phyloP scores from a whole-genome alignment of 2,113 vertebrate species.

The Penelope pileata region DNA sequence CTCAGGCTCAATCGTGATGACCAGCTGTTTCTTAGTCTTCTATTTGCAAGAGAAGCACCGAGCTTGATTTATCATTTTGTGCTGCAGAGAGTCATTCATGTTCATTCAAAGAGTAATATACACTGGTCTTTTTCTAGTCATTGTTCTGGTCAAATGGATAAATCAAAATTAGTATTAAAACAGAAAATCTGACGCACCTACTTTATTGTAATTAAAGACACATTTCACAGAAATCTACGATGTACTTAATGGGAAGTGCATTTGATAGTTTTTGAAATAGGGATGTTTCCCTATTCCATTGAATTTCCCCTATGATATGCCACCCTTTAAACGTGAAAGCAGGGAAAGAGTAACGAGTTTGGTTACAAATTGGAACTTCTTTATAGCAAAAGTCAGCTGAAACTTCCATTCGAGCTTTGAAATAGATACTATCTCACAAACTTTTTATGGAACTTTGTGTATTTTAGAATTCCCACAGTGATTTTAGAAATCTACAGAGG shows the following conservation, averaged over 20 bases:
- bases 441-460: neutral
- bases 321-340: neutral
- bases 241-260: neutral
- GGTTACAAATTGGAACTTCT: neutral
- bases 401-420: neutral
- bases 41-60: neutral
- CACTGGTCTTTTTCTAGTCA: neutral
- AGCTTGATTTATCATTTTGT: neutral
- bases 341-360: neutral
- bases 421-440: neutral
- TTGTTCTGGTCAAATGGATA: neutral
- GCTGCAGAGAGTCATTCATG: neutral
- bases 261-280: neutral
- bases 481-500: neutral
- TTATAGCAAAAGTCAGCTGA: neutral
- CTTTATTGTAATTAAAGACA: neutral
- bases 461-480: neutral
- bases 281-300: neutral
- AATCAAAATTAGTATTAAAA: neutral
- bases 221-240: neutral
- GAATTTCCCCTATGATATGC: neutral
- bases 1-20: neutral
- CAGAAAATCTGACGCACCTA: neutral
- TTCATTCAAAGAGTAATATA: neutral
- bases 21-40: slow-evolving; percentile 7